Percentiles rank a stretch among this genome's conserved stretches.
phyloP scores from a whole-genome alignment of 23 tunicate species.

The Pegea sp. region DNA sequence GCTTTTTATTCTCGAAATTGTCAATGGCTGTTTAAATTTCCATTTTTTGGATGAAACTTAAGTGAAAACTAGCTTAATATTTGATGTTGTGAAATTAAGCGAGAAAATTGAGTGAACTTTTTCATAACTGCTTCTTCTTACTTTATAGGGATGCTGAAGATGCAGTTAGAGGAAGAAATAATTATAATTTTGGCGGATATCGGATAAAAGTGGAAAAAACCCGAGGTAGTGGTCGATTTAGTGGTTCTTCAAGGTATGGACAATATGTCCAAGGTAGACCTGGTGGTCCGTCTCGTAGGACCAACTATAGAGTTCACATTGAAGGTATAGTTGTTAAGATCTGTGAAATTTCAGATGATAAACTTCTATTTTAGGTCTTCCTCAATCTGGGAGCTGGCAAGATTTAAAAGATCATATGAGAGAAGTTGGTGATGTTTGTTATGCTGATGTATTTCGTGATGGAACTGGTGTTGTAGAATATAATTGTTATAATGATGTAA shows the following conservation, averaged over 20 bases:
- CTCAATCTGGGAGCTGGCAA: conserved; percentile 76
- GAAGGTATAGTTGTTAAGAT: conserved; percentile 13
- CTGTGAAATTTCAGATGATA: background rate
- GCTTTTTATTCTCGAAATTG: too few relatives aligned
- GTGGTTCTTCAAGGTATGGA: conserved; percentile 7
- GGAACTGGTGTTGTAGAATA: conserved; percentile 75
- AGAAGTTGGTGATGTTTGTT: conserved; percentile 72
- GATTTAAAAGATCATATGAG: conserved; percentile 92
- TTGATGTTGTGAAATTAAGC: background rate
- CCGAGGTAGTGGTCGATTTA: conserved; percentile 29
- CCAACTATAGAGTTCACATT: conserved; percentile 42
- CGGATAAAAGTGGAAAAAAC: conserved; percentile 58
- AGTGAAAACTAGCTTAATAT: background rate
- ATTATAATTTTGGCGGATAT: conserved; percentile 56
- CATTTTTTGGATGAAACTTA: too few relatives aligned
- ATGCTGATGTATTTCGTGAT: conserved; percentile 51
- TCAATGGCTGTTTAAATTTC: too few relatives aligned
- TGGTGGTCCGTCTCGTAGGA: conserved; percentile 48
- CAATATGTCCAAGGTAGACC: conserved; percentile 19
- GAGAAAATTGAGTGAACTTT: background rate
- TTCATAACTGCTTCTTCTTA: background rate
- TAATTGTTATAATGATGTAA: conserved; percentile 26
- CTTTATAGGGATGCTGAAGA: conserved; percentile 64
- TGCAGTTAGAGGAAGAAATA: conserved; percentile 52
- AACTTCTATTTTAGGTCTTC: conserved; percentile 5